These are phyloP conservation scores for Macrotrachela quadricornifera DNA, from an alignment of 1,140 invertebrate genomes.

Conservation along the genomic window DNA sequence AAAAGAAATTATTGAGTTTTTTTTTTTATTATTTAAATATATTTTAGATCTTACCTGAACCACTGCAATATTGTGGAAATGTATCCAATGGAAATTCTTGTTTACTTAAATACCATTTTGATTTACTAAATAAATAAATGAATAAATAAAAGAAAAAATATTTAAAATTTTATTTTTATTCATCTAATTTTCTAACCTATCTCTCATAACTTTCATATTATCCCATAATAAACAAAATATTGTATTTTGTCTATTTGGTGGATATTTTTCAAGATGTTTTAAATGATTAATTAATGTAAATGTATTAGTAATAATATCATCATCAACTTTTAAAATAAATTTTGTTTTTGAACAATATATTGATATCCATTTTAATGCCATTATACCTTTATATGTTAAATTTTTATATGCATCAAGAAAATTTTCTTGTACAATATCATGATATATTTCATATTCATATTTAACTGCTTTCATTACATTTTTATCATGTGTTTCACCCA, in stretches of 20 bases:
- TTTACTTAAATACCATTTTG: slow-evolving; percentile 29
- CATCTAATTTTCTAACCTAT: too few relatives aligned
- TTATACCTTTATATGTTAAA: slow-evolving; percentile 63
- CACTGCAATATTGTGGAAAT: slow-evolving; percentile 31
- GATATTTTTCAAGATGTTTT: background rate
- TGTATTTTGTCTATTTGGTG: too few relatives aligned
- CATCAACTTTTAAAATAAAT: slow-evolving; percentile 59
- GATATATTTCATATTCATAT: slow-evolving; percentile 38
- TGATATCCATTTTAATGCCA: slow-evolving; percentile 54
- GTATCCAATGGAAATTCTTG: slow-evolving; percentile 22
- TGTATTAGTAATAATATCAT: slow-evolving; percentile 12
- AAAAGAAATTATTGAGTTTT: too few relatives aligned
- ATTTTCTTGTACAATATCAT: slow-evolving; percentile 11
- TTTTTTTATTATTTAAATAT: too few relatives aligned
- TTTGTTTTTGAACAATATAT: slow-evolving; percentile 38
- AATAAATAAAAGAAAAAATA: too few relatives aligned
- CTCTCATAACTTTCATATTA: slow-evolving; percentile 20
- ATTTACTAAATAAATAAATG: too few relatives aligned
- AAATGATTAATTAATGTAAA: slow-evolving; percentile 7
- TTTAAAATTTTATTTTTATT: too few relatives aligned
- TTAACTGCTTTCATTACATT: slow-evolving; percentile 32
- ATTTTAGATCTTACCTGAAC: too few relatives aligned
- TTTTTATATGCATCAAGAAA: slow-evolving; percentile 60
- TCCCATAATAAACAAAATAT: slow-evolving; percentile 24
- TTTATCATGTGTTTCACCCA: slow-evolving; percentile 11